phyloP scores from a whole-genome alignment of 2,113 vertebrate species.

The Toxotes chatareus region DNA sequence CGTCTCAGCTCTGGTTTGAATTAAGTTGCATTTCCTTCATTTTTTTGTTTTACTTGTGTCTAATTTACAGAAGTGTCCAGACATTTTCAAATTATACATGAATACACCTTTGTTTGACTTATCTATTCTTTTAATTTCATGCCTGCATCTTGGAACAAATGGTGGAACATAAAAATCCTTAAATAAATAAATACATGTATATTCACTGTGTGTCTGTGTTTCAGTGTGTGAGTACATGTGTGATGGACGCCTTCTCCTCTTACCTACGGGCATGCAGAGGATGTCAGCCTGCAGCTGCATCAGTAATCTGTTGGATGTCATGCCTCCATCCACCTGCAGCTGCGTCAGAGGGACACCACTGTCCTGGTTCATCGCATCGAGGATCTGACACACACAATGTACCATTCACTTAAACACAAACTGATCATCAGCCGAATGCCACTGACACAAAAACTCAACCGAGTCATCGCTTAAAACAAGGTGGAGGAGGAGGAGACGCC shows the following conservation, averaged over 20 bases:
- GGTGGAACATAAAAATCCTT: neutral
- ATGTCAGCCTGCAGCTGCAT: constrained; percentile 99
- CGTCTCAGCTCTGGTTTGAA: neutral
- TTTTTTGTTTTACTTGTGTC: neutral
- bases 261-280: constrained; percentile 95
- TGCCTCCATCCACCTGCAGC: constrained; percentile 91
- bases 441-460: neutral
- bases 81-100: no score
- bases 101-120: neutral
- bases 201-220: neutral
- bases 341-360: constrained; percentile 91
- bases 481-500: neutral
- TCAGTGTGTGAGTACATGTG: neutral
- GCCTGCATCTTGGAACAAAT: neutral
- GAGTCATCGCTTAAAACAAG: no score
- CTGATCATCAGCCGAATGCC: neutral
- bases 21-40: neutral
- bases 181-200: neutral
- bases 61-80: no score
- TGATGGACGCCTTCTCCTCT: constrained; percentile 52
- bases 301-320: constrained; percentile 94
- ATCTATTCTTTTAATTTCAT: neutral
- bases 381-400: constrained; percentile 83
- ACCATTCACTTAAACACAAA: neutral
- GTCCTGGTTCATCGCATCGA: constrained; percentile 97